These are phyloP conservation scores for Drosophila mercatorum DNA, from an alignment of 2,888 invertebrate species.

Conservation along the genomic window DNA sequence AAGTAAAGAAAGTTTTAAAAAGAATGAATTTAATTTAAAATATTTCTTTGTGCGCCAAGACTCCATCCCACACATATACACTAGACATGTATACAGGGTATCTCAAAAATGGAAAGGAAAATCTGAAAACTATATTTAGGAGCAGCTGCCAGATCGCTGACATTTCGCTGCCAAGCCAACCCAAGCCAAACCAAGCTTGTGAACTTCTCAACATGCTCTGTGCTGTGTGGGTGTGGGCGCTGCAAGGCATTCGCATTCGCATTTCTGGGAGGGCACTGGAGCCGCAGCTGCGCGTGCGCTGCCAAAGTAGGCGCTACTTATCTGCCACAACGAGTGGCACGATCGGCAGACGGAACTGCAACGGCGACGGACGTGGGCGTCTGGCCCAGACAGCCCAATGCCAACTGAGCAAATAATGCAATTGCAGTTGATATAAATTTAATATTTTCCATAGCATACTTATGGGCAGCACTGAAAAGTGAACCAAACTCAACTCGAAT, in stretches of 20 bases:
- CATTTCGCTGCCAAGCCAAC: conserved; percentile 59
- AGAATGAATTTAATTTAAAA: too few relatives aligned
- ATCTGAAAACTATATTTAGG: conserved; percentile 45
- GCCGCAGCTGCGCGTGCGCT: conserved; percentile 46
- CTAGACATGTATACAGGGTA: not conserved
- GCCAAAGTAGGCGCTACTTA: conserved; percentile 40
- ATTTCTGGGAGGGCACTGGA: conserved; percentile 48
- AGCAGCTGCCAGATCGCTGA: conserved; percentile 59
- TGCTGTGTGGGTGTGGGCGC: conserved; percentile 45
- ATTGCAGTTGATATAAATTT: not conserved
- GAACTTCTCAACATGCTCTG: conserved; percentile 56
- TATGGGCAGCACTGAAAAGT: conserved; percentile 10
- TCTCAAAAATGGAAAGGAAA: conserved; percentile 51
- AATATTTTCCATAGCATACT: conserved; percentile 40
- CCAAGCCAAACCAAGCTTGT: conserved; percentile 35
- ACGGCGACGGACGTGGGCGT: conserved; percentile 35
- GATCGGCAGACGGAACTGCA: conserved; percentile 56
- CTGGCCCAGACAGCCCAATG: conserved; percentile 12
- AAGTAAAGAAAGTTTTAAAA: too few relatives aligned
- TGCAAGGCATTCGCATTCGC: conserved; percentile 26
- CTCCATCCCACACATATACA: not conserved
- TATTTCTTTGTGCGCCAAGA: not conserved
- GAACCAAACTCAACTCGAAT: not conserved
- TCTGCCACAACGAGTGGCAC: conserved; percentile 69
- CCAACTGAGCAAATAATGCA: conserved; percentile 13